Base-by-base conservation (phyloP, 2,888 invertebrate genomes). In the Dione juno region DNA sequence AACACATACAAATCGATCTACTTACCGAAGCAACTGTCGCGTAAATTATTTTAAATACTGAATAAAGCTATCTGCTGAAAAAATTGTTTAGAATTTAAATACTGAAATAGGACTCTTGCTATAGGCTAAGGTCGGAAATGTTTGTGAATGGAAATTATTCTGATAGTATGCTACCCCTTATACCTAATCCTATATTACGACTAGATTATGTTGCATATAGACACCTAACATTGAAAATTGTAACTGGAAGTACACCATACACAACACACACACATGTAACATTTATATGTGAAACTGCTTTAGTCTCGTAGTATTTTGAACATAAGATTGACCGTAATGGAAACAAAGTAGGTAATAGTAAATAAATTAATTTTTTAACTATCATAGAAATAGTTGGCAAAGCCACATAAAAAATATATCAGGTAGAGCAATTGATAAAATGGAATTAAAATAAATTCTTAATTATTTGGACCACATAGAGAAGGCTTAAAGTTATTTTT, bases 381-480 rank as follows among this genome's bases (percentile, higher is more conserved):
- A 28, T 45, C n/a, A 28, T 28, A 59, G 59, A 45, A 61, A 43
- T 61, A 59, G 41, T 21, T 28, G 59, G 43, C n/a, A 61, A 61
- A 61, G 21, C 21, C 59, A 61, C n/a, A 14, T 61, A 61, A 43
- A 54, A 59, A 61, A 61, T 45, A 61, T 21, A 45, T 45, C 28
- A 61, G 19, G 28, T 43, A 28, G 28, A 61, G 43, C 10, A 59
- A n/a, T 59, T 54, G 35, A 35, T n/a, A 37, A 61, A 61, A 45
- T 45, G 61, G 28, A 61, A 61, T 61, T 61, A 28, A 78, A 80
- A 79, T 80, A 77, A 75, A 78, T 80, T 82, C 84, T 77, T 80
- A 80, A 78, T 78, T 77, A 78, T 73, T 85, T 86, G 87, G 86
- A 86, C 84, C 85, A 81, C 81, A 81, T 76, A 79, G 77, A 78